A percentile compares a stretch with the other conserved stretches of the same genome.
phyloP scores from a whole-genome alignment of 1,140 invertebrate genomes.

The Cotesia chilonis region DNA sequence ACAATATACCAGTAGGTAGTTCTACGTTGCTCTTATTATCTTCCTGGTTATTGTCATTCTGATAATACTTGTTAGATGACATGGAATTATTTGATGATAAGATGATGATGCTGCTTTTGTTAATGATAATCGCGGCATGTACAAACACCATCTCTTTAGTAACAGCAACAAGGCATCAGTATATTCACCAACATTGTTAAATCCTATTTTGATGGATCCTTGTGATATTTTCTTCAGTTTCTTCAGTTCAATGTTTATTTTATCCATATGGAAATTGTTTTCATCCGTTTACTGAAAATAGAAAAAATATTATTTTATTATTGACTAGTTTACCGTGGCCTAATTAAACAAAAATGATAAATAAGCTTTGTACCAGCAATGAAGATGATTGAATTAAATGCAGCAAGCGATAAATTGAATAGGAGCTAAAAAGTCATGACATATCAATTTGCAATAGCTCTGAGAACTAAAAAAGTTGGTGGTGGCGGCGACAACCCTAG shows the following conservation, averaged over 20 bases:
- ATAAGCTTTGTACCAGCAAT: too few species aligned
- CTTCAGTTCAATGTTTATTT: too few species aligned
- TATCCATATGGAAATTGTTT: too few species aligned
- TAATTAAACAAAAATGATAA: too few species aligned
- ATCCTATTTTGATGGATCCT: too few species aligned
- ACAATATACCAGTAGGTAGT: not conserved
- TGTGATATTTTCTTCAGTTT: too few species aligned
- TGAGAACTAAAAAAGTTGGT: conserved; percentile 11
- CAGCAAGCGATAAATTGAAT: too few species aligned
- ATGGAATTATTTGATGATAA: not conserved
- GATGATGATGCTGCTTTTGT: conserved; percentile 3
- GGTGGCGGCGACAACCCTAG: conserved; percentile 22
- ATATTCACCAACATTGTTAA: too few species aligned
- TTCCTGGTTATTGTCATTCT: conserved; percentile 5
- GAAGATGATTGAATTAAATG: too few species aligned
- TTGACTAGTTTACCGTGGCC: too few species aligned
- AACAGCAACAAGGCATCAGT: not conserved
- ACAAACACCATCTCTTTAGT: not conserved
- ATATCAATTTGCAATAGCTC: conserved; percentile 16
- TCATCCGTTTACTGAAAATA: too few species aligned
- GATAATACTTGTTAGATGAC: not conserved
- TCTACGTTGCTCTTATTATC: conserved; percentile 11
- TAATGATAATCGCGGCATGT: not conserved
- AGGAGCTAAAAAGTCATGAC: conserved; percentile 19
- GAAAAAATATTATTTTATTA: too few species aligned